phyloP scores from a whole-genome alignment of 92 coral and sea anemone species.

The Heliopora coerulea region DNA sequence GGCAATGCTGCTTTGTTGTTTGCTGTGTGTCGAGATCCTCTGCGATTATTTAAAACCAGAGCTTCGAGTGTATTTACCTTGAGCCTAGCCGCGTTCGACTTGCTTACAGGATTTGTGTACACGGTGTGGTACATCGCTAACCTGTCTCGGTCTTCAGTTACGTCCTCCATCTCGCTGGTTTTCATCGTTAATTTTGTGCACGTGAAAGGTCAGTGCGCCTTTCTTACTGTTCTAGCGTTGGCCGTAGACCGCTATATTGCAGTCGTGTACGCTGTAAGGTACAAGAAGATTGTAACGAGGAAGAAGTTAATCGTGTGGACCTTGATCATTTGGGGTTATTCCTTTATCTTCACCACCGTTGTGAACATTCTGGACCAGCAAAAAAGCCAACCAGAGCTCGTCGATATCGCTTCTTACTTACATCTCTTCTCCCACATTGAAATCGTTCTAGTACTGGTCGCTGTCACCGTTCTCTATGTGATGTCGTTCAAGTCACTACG shows the following conservation, averaged over 20 bases:
- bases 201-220: conserved; percentile 41
- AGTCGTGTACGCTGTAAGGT: conserved; percentile 27
- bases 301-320: conserved; percentile 26
- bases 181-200: conserved; percentile 37
- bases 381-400: background rate
- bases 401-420: conserved; percentile 27
- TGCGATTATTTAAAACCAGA: conserved; percentile 31
- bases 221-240: conserved; percentile 30
- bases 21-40: conserved; percentile 33
- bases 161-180: background rate
- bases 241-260: conserved; percentile 40
- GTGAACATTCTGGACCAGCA: conserved; percentile 38
- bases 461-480: conserved; percentile 20
- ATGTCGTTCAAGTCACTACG: conserved; percentile 31
- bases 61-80: conserved; percentile 37
- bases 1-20: conserved; percentile 39
- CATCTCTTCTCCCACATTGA: conserved; percentile 34
- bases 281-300: conserved; percentile 39
- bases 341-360: conserved; percentile 29
- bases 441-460: conserved; percentile 20
- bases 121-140: conserved; percentile 38
- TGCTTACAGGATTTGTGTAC: conserved; percentile 33
- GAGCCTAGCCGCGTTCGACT: conserved; percentile 34
- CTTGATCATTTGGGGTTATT: conserved; percentile 26
- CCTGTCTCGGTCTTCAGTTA: conserved; percentile 3